Base-by-base conservation (phyloP, 2,888 invertebrate species). In the Scaptomyza cyrtandrae region DNA sequence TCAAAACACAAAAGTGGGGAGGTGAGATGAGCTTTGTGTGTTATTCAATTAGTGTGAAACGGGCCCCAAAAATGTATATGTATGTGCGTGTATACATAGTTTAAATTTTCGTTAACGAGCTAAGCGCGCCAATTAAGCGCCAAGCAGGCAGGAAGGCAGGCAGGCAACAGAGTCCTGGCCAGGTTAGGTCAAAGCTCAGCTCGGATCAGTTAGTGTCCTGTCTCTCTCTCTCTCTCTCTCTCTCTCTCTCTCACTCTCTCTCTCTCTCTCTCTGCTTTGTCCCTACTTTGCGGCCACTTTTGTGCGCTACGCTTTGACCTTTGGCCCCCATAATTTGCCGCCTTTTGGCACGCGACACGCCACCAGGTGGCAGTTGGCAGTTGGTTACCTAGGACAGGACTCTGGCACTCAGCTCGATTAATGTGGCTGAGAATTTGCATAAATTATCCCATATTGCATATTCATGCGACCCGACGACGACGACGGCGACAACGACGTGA, bases 381-480 rank as follows among this genome's bases (percentile, higher is more conserved):
- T 6, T 35, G 35, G 41, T 41, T 41, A 6, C 19, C 5, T n/a
- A n/a, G n/a, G n/a, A 4, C 13, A 13, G 49, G 13, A 19, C 33
- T 49, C 35, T 13, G 50, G 50, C 9, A 24, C 50, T 70, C 58
- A 81, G 84, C 91, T 88, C 90, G 89, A 91, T 91, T 91, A 91
- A 91, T 90, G 87, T 81, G 84, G 71, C 86, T 60, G 73, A 75
- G 50, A 90, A 91, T 92, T 92, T 91, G 80, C 92, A 92, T 92
- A 92, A 92, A 92, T 92, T 92, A 92, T 92, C 91, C 91, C 91
- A 86, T 82, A 90, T 90, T 91, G 91, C 90, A 91, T 91, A 92
- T 92, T 92, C 91, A 92, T 92, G 88, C 76, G 73, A 68, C 70
- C 80, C 58, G 41, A 19, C 44, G n/a, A 44, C 10, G 13, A 6